Conservation (phyloP, 2,113 vertebrate species). For the Aphelocoma coerulescens region DNA sequence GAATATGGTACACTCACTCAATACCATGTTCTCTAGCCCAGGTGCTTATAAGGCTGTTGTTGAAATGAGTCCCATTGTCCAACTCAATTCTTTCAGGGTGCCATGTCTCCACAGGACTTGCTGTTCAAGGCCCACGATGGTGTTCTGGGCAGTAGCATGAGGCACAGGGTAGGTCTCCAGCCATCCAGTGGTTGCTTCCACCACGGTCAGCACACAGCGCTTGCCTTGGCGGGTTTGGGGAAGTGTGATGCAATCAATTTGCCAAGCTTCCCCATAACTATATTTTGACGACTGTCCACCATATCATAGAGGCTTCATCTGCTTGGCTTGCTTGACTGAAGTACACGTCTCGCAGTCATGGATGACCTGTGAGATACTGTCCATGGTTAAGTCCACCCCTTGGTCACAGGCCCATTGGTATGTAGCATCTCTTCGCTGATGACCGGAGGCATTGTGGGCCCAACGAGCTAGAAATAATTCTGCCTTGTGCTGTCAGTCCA, state of each 20-base stretch:
- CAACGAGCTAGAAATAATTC: not conserved
- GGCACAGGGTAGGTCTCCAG: not conserved
- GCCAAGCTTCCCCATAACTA: not conserved
- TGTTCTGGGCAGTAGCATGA: accelerated
- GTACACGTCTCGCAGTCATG: accelerated
- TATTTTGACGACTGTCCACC: not conserved
- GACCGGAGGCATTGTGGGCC: accelerated
- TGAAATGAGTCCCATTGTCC: accelerated
- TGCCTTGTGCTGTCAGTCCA: not conserved
- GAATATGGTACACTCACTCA: not conserved
- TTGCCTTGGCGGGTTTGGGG: not conserved
- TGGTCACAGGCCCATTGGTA: accelerated
- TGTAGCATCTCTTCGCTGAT: not conserved
- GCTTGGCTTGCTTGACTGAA: not conserved
- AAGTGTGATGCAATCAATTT: not conserved
- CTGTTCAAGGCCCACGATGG: not conserved
- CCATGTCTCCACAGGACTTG: not conserved
- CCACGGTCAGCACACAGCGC: not conserved
- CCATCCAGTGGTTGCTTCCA: too few species aligned
- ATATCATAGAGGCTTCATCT: not conserved
- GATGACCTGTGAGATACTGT: not conserved
- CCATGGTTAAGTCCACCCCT: not conserved
- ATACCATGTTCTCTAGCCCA: not conserved
- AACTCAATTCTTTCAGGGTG: not conserved
- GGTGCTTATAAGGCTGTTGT: not conserved